These are phyloP conservation scores for Macheiramphus alcinus DNA, from an alignment of 2,113 vertebrate genomes.

Conservation along the genomic window DNA sequence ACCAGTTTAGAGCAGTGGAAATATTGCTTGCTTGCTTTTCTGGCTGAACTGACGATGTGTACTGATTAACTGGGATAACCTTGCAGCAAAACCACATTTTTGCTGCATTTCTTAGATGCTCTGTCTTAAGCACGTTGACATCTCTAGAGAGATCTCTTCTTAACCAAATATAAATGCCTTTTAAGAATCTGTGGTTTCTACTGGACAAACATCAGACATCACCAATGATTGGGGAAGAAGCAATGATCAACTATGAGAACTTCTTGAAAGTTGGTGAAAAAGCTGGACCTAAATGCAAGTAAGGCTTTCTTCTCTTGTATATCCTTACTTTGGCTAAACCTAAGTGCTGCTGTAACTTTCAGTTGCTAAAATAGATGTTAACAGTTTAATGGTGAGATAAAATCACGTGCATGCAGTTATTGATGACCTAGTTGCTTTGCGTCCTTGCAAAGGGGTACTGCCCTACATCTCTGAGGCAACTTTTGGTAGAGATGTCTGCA, in stretches of 20 bases:
- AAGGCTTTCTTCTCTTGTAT: slow-evolving; percentile 15
- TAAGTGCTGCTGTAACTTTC: background rate
- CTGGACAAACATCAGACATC: slow-evolving; percentile 96
- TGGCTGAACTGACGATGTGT: background rate
- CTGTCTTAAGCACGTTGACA: background rate
- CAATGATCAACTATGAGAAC: slow-evolving; percentile 96
- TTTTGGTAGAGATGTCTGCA: background rate
- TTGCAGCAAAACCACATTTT: background rate
- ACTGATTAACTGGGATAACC: background rate
- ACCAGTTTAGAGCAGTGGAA: background rate
- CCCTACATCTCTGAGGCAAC: background rate
- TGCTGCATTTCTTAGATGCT: background rate
- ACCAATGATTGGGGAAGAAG: slow-evolving; percentile 92
- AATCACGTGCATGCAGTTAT: background rate
- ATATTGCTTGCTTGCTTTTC: fast-evolving
- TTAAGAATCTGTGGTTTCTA: slow-evolving; percentile 94
- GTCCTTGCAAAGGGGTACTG: background rate
- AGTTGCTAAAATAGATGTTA: background rate
- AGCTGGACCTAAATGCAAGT: slow-evolving; percentile 95
- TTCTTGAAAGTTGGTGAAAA: slow-evolving; percentile 92
- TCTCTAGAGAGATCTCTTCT: background rate
- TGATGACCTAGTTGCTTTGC: background rate
- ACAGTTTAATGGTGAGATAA: background rate
- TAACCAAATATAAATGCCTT: background rate
- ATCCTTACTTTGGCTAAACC: background rate